Evolutionary conservation across 2,888 invertebrate genomes (phyloP).

Genomic region (Cremastobaeus sp.): DNA sequence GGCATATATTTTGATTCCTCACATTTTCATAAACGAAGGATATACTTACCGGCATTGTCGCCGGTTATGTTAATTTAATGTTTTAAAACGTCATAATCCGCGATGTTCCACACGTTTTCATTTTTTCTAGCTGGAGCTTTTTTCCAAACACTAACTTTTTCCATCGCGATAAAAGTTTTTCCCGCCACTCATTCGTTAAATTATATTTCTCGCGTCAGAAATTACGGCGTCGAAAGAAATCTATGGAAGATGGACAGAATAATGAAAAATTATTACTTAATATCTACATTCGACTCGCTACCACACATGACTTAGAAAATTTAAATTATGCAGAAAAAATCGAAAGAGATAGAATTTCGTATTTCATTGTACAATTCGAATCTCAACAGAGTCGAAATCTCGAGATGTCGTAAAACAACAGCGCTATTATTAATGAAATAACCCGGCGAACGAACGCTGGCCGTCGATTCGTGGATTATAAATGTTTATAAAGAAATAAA

Average conservation of each 20-base stretch:
- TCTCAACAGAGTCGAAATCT: background rate
- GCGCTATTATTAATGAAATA: conserved; percentile 39
- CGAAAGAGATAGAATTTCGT: no score
- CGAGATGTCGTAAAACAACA: conserved; percentile 8
- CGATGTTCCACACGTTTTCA: conserved; percentile 2
- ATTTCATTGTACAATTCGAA: no score
- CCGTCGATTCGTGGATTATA: no score
- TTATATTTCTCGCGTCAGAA: no score
- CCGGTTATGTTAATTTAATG: conserved; percentile 36
- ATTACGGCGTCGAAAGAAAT: no score
- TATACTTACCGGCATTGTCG: conserved; percentile 44
- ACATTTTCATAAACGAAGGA: conserved; percentile 50
- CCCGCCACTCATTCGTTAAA: conserved; percentile 8
- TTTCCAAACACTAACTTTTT: conserved; percentile 11
- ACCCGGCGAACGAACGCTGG: no score
- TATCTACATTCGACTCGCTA: no score
- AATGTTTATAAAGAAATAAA: no score
- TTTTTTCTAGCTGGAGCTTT: conserved; percentile 5
- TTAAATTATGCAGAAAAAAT: no score
- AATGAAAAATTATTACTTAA: no score
- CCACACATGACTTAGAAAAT: no score
- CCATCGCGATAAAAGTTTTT: conserved; percentile 3
- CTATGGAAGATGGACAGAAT: no score
- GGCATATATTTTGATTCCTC: conserved; percentile 49
- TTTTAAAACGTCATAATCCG: conserved; percentile 42